A percentile compares a stretch with the other conserved stretches of the same genome.
phyloP scores from a whole-genome alignment of 37 sponge, comb jelly and placozoan species.

The Agelas oroides region DNA sequence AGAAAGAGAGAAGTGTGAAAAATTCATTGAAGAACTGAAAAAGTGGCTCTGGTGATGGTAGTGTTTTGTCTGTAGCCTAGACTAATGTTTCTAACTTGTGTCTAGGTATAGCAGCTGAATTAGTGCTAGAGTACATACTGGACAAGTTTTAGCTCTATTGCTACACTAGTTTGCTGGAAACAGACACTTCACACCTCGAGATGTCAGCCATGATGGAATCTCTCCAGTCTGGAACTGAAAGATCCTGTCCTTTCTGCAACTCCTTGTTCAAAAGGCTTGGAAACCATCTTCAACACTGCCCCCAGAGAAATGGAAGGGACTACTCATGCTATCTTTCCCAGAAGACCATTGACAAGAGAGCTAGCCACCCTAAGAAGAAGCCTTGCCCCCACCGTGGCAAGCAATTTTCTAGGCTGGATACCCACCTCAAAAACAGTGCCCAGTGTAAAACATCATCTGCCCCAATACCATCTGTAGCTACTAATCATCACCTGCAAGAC shows the following conservation, averaged over 20 bases:
- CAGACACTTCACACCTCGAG: too few species aligned
- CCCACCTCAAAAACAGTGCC: neutral
- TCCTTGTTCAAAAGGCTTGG: neutral
- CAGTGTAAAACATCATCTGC: neutral
- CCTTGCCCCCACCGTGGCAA: neutral
- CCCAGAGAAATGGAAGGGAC: constrained; percentile 1
- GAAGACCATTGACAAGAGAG: neutral
- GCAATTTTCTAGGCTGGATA: neutral
- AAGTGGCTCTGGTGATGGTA: too few species aligned
- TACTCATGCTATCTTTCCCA: neutral
- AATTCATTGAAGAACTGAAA: neutral
- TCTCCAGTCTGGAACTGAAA: too few species aligned
- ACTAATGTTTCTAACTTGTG: too few species aligned
- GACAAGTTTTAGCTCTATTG: too few species aligned
- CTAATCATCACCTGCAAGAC: neutral
- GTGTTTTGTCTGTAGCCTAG: too few species aligned
- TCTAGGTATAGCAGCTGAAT: too few species aligned
- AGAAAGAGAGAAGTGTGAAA: neutral
- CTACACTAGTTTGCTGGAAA: too few species aligned
- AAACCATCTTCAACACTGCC: neutral
- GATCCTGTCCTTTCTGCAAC: neutral
- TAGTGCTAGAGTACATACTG: too few species aligned
- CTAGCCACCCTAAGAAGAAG: neutral
- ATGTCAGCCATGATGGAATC: too few species aligned
- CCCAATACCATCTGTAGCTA: neutral